Evolutionary conservation across 2,797 vertebrate genomes (phyloP).

Genomic region (Monodelphis domestica): DNA sequence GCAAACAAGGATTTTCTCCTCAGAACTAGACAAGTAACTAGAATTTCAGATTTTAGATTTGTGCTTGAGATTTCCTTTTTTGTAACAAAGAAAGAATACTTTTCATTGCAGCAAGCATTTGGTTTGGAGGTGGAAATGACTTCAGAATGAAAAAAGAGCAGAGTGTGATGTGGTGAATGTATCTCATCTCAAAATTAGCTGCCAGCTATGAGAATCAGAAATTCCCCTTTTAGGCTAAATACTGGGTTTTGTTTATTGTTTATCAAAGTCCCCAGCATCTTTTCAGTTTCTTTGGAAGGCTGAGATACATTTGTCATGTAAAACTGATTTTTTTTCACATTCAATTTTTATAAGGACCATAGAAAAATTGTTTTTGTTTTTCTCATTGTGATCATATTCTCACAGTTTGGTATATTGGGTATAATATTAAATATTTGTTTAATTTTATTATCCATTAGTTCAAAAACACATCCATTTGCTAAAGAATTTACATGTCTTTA

Average conservation of each 20-base stretch:
- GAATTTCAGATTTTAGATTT: neutral
- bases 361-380: neutral
- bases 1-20: neutral
- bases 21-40: neutral
- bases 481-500: neutral
- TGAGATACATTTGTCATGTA: neutral
- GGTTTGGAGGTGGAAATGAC: neutral
- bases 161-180: neutral
- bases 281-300: neutral
- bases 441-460: neutral
- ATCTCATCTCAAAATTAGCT: slow-evolving; percentile 9
- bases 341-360: neutral
- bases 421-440: neutral
- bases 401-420: neutral
- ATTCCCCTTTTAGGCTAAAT: neutral
- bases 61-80: neutral
- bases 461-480: neutral
- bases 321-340: neutral
- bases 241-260: neutral
- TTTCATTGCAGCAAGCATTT: neutral
- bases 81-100: neutral
- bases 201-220: neutral
- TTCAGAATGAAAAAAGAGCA: neutral
- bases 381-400: neutral
- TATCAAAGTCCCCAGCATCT: neutral